Base-by-base conservation (phyloP, 2,113 vertebrate species). In the Cyphomyrus discorhynchus region DNA sequence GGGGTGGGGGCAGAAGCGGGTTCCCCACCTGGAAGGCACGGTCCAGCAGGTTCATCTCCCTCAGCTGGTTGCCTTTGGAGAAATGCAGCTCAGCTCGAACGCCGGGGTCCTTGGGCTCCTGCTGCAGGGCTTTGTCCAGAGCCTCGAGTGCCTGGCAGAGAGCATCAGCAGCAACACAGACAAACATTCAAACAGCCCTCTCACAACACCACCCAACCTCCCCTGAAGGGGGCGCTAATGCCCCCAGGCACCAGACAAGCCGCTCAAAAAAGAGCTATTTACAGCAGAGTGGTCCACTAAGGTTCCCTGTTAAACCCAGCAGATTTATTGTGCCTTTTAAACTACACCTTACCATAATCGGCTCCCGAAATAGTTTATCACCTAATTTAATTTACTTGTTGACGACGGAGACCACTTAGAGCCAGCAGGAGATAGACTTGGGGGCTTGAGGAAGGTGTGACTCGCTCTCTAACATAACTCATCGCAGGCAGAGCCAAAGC, bases 51-150 rank as follows among this genome's bases (percentile, higher is more conserved):
- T 97, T 97, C 91, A 97, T 96, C 91, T 98, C 97, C 91, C 97
- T 94, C 88, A 97, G 94, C 74, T 97, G 97, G 92, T 98, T 98
- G 92, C 97, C 97, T 95, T 97, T 97, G 74, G 97, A 97, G 93
- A 98, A 98, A 86, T 96, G 96, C 82, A 98, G 96, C 92, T 98
- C 97, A 46, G 97, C 97, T 90, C 93, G 92, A 70, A 97, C 93
- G 92, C 96, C 96, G 0, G 94, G 94, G 88, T 98, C 97, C 94
- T 95, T 94, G 92, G 96, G 96, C 91, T 96, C 95, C 92, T 97
- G 95, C 92, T 96, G 95, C 86, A 98, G 94, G 11, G 97, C 97
- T 90, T 94, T 94, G 82, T 97, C 95, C 92, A 97, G 94, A 91
- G 95, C 95, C 85, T 96, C 94, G 19, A 97, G 94, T 3, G 97